phyloP scores from a whole-genome alignment of 2,888 invertebrate genomes.

The Coronaproctus castanopsis region DNA sequence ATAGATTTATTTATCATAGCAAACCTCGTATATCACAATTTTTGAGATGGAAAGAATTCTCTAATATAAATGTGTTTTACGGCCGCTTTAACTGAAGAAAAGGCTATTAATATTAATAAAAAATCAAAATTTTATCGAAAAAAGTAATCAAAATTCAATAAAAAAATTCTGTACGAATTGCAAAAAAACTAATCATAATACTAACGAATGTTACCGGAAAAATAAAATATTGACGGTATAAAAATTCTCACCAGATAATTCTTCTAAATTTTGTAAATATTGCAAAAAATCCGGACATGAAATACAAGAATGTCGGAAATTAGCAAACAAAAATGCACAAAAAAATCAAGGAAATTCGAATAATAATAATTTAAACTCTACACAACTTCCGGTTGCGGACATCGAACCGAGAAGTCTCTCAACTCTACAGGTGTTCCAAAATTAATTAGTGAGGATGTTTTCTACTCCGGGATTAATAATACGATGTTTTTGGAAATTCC shows the following conservation, averaged over 20 bases:
- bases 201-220: neutral
- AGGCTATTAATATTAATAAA: neutral
- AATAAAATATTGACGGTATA: neutral
- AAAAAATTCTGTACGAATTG: neutral
- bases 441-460: neutral
- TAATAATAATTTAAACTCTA: slow-evolving; percentile 1
- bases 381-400: neutral
- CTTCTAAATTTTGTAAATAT: neutral
- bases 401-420: neutral
- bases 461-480: neutral
- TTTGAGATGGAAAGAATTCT: neutral
- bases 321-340: neutral
- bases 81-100: neutral
- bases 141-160: neutral
- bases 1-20: slow-evolving; percentile 1
- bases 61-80: neutral
- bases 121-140: neutral
- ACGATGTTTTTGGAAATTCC: neutral
- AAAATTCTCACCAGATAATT: neutral
- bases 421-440: neutral
- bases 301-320: neutral
- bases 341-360: neutral
- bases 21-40: slow-evolving; percentile 1
- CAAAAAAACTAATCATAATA: neutral
- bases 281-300: slow-evolving; percentile 4